These are phyloP conservation scores for Argya squamiceps DNA, from an alignment of 2,797 vertebrate species.

Conservation along the genomic window DNA sequence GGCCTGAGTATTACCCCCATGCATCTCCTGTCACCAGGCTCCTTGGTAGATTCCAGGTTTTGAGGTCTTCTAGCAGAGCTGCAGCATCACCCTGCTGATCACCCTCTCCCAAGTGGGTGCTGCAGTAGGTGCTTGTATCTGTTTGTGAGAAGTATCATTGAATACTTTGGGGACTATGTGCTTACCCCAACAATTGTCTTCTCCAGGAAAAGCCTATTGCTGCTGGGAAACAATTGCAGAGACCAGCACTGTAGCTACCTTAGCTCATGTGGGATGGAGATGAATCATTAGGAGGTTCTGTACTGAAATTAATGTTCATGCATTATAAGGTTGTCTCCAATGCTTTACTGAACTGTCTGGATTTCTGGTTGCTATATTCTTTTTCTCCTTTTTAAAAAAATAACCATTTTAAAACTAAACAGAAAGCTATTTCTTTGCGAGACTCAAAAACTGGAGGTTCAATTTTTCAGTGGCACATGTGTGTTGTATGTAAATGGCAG, in stretches of 20 bases:
- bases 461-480: neutral
- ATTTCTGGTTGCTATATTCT: neutral
- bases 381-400: neutral
- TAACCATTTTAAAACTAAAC: neutral
- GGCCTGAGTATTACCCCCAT: neutral
- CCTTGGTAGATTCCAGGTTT: neutral
- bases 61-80: neutral
- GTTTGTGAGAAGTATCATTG: fast-evolving
- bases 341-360: neutral
- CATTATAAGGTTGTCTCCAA: neutral
- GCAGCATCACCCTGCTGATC: neutral
- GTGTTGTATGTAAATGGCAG: neutral
- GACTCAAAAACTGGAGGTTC: neutral
- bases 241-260: neutral
- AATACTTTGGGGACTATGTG: neutral
- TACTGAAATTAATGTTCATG: neutral
- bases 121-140: neutral
- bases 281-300: neutral
- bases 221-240: neutral
- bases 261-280: neutral
- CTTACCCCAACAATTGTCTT: neutral
- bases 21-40: neutral
- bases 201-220: neutral
- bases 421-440: neutral
- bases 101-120: neutral